These are phyloP conservation scores for Sinella curviseta DNA, from an alignment of 1,140 invertebrate species.

Conservation along the genomic window DNA sequence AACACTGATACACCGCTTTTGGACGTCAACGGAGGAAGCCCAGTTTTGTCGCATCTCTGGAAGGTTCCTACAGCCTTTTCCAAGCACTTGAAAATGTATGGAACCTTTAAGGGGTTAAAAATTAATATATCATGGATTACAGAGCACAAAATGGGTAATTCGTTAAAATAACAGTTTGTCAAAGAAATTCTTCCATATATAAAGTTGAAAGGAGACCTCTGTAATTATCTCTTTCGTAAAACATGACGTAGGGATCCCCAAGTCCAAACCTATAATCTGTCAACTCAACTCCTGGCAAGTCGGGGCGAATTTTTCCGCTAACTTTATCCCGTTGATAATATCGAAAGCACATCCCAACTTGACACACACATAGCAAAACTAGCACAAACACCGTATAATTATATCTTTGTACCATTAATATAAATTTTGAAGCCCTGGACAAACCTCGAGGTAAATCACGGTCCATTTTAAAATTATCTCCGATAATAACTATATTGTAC, in stretches of 20 bases:
- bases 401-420: too few relatives aligned
- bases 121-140: background rate
- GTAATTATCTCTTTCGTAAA: conserved; percentile 15
- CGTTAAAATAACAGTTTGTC: conserved; percentile 4
- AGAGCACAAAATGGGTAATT: conserved; percentile 11
- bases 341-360: background rate
- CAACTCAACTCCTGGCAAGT: background rate
- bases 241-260: conserved; percentile 1
- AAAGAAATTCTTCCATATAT: background rate
- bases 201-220: background rate
- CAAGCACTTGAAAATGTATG: conserved; percentile 28
- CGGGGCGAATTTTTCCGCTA: background rate
- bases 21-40: conserved; percentile 38
- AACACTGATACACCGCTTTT: conserved; percentile 33
- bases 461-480: too few relatives aligned
- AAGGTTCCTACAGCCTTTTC: conserved; percentile 32
- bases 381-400: too few relatives aligned
- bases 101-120: conserved; percentile 1
- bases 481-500: too few relatives aligned
- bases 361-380: too few relatives aligned
- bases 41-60: conserved; percentile 27
- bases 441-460: too few relatives aligned
- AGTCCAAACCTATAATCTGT: conserved; percentile 19
- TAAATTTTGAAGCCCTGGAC: too few relatives aligned
- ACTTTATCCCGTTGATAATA: background rate